These are phyloP conservation scores for Drosophila obscura DNA, from an alignment of 1,140 invertebrate genomes.

Conservation along the genomic window DNA sequence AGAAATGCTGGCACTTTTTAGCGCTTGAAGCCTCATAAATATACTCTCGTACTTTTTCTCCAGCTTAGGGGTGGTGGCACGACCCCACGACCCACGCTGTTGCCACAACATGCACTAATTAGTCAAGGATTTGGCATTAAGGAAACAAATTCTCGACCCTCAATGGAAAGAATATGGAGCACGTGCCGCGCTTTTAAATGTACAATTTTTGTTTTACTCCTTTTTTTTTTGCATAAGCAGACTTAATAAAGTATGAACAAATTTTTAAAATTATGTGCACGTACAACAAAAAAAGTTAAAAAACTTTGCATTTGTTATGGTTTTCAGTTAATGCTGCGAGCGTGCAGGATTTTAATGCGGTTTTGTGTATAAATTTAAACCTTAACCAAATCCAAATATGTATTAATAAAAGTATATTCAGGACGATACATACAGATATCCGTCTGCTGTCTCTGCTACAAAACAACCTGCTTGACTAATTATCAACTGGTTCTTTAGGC, in stretches of 20 bases:
- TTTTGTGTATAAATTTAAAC: no score
- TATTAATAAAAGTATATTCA: no score
- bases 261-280: slow-evolving; percentile 59
- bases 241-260: slow-evolving; percentile 18
- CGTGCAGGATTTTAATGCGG: no score
- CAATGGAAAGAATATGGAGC: slow-evolving; percentile 27
- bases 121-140: slow-evolving; percentile 65
- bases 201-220: slow-evolving; percentile 18
- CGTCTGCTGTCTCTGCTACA: no score
- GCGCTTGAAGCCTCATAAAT: slow-evolving; percentile 25
- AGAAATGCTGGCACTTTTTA: slow-evolving; percentile 19
- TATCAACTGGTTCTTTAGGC: neutral
- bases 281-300: slow-evolving; percentile 41
- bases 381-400: no score
- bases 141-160: slow-evolving; percentile 21
- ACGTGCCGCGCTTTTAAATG: slow-evolving; percentile 60
- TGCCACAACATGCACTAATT: slow-evolving; percentile 53
- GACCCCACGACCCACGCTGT: slow-evolving; percentile 1
- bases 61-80: slow-evolving; percentile 20
- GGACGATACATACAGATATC: no score
- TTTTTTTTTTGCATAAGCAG: neutral
- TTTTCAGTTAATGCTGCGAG: neutral
- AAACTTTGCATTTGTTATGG: slow-evolving; percentile 19
- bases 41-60: slow-evolving; percentile 30
- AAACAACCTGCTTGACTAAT: neutral